Evolutionary conservation across 2,113 vertebrate genomes (phyloP).

Genomic region (Leucoraja erinaceus): DNA sequence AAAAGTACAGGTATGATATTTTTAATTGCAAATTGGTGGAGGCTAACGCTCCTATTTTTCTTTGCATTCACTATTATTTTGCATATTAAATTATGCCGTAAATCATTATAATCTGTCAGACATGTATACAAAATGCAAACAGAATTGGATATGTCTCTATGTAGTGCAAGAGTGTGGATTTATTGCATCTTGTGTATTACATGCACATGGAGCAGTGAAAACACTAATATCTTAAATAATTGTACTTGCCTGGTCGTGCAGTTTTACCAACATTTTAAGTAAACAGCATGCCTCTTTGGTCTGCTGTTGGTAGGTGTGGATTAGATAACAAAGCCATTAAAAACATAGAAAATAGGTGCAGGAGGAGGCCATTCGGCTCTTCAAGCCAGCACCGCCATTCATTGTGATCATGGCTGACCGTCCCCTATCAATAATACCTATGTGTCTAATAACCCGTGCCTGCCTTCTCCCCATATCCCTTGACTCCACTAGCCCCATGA

Average conservation of each 20-base stretch:
- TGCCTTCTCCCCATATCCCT: too few species aligned
- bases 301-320: background rate
- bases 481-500: too few species aligned
- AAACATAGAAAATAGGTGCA: too few species aligned
- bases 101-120: too few species aligned
- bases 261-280: background rate
- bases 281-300: background rate
- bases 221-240: background rate
- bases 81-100: background rate
- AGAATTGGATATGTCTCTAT: background rate
- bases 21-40: background rate
- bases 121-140: background rate
- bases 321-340: background rate
- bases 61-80: background rate
- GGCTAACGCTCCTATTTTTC: background rate
- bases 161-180: background rate
- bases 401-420: too few species aligned
- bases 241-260: background rate
- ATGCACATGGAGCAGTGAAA: too few species aligned
- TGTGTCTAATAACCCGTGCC: too few species aligned
- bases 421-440: too few species aligned
- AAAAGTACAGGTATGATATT: conserved; percentile 50
- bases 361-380: too few species aligned
- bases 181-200: too few species aligned
- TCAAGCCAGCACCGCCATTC: too few species aligned